Conservation (phyloP, 2,888 invertebrate genomes). For the Caenorhabditis doughertyi region DNA sequence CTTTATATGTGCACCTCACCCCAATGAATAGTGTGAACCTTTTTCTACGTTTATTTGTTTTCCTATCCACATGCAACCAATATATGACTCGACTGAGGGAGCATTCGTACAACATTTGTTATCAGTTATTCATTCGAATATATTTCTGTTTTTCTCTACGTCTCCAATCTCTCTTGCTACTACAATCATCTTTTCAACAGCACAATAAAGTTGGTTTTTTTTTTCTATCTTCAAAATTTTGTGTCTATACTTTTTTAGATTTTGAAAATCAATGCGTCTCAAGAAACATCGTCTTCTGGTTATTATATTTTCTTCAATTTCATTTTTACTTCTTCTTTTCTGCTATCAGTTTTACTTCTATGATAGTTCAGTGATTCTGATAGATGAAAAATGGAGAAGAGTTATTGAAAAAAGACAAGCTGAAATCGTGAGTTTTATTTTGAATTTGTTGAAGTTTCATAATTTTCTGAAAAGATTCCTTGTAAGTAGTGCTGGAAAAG, state of each 20-base stretch:
- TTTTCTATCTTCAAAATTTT: not conserved
- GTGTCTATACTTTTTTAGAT: not conserved
- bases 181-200: not conserved
- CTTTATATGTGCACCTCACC: too few species aligned
- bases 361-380: conserved; percentile 10
- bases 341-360: not conserved
- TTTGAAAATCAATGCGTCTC: conserved; percentile 3
- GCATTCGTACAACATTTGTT: not conserved
- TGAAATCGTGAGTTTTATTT: conserved; percentile 11
- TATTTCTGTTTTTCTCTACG: not conserved
- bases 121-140: conserved; percentile 5
- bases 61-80: not conserved
- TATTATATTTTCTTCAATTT: not conserved
- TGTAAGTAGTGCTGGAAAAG: too few species aligned
- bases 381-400: conserved; percentile 20
- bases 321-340: not conserved
- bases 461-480: not conserved
- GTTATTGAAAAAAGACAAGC: not conserved
- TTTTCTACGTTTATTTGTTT: conserved; percentile 3
- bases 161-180: not conserved
- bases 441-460: not conserved
- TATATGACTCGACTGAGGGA: too few species aligned
- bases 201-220: not conserved
- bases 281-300: conserved; percentile 18
- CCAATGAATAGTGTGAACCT: too few species aligned